phyloP scores from a whole-genome alignment of 2,888 invertebrate species.

The Drosophila kanekoi region DNA sequence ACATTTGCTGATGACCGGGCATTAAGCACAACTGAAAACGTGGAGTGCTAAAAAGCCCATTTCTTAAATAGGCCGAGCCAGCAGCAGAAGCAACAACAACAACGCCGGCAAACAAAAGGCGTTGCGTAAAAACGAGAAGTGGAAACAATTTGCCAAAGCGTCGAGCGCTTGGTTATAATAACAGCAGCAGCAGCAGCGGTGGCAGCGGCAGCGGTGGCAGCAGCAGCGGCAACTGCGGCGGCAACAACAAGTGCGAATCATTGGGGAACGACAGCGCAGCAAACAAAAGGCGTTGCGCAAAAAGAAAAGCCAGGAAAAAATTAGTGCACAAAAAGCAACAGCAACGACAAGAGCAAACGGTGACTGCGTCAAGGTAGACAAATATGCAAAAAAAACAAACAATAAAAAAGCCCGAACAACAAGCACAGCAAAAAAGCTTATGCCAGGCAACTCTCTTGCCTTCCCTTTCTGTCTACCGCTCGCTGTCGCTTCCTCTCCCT shows the following conservation, averaged over 20 bases:
- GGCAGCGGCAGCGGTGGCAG: constrained; percentile 22
- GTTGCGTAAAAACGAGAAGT: constrained; percentile 65
- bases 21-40: constrained; percentile 36
- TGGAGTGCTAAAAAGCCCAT: constrained; percentile 41
- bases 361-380: constrained; percentile 67
- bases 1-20: constrained; percentile 38
- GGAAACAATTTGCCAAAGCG: constrained; percentile 80
- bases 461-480: not conserved
- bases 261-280: constrained; percentile 58
- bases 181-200: constrained; percentile 51
- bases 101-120: constrained; percentile 48
- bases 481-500: not conserved
- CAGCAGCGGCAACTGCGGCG: constrained; percentile 21
- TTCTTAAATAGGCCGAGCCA: constrained; percentile 54
- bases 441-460: constrained; percentile 29
- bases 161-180: constrained; percentile 74
- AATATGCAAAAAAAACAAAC: constrained; percentile 53
- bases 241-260: constrained; percentile 40
- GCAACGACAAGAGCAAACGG: constrained; percentile 29
- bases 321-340: constrained; percentile 56
- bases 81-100: not conserved
- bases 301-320: constrained; percentile 52
- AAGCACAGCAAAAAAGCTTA: constrained; percentile 37
- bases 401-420: constrained; percentile 18
- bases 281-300: constrained; percentile 63